phyloP scores from a whole-genome alignment of 2,797 vertebrate species.

The Discoglossus pictus region DNA sequence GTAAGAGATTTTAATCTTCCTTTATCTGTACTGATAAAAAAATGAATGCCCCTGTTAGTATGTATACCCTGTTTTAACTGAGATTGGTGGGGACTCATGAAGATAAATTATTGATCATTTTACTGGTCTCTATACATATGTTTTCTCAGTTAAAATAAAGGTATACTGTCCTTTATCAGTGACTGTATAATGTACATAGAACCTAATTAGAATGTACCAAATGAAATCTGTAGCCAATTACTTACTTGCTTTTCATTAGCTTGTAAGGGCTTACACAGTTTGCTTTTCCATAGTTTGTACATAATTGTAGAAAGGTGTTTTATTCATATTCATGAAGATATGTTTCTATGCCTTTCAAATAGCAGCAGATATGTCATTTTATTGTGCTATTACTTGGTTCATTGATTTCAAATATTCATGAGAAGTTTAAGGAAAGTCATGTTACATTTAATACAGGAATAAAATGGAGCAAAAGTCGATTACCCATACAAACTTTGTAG shows the following conservation, averaged over 20 bases:
- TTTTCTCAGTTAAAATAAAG: conserved; percentile 31
- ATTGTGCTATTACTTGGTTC: not conserved
- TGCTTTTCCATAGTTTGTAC: conserved; percentile 26
- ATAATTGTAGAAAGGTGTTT: conserved; percentile 14
- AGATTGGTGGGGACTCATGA: conserved; percentile 36
- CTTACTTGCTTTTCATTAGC: conserved; percentile 41
- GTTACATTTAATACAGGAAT: too few species aligned
- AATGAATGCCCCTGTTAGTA: conserved; percentile 35
- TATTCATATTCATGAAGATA: conserved; percentile 45
- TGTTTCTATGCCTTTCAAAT: not conserved
- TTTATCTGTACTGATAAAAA: conserved; percentile 40
- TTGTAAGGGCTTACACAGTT: conserved; percentile 17
- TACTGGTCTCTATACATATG: conserved; percentile 23
- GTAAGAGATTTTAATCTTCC: conserved; percentile 32
- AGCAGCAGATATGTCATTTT: not conserved
- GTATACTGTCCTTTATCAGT: conserved; percentile 35
- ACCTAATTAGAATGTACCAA: conserved; percentile 34
- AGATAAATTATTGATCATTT: conserved; percentile 40
- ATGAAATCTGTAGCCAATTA: conserved; percentile 36
- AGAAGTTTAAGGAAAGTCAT: too few species aligned
- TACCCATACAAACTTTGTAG: too few species aligned
- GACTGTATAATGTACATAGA: conserved; percentile 34
- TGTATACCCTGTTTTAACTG: conserved; percentile 30
- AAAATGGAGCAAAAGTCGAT: too few species aligned
- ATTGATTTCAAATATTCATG: too few species aligned